Percentiles rank a stretch among this genome's conserved stretches.
phyloP scores from a whole-genome alignment of 2,113 vertebrate genomes.

The Chitala chitala region DNA sequence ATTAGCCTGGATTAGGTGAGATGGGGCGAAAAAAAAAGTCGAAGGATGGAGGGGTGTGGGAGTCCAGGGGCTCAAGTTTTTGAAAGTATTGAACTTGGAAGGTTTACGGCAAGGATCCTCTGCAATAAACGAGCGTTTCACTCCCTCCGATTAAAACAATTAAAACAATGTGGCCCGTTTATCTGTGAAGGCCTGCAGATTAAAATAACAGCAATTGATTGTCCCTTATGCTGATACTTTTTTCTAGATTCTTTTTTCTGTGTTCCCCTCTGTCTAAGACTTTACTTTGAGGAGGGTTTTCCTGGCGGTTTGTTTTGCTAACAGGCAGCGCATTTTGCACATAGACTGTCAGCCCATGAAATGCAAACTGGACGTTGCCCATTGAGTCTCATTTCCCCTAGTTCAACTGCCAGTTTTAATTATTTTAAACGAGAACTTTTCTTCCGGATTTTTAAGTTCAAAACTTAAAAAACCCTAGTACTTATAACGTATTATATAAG shows the following conservation, averaged over 20 bases:
- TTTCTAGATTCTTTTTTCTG: conserved; percentile 42
- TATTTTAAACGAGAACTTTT: conserved; percentile 26
- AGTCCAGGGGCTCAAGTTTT: conserved; percentile 64
- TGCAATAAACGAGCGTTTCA: conserved; percentile 56
- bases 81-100: conserved; percentile 75
- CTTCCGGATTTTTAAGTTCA: not conserved
- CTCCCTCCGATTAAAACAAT: conserved; percentile 67
- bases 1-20: conserved; percentile 71
- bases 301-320: conserved; percentile 64
- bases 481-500: not conserved
- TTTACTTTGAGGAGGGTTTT: conserved; percentile 35
- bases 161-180: conserved; percentile 70
- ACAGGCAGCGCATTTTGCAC: conserved; percentile 59
- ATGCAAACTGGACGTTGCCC: conserved; percentile 49
- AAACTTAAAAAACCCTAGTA: not conserved
- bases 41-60: conserved; percentile 19
- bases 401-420: conserved; percentile 35
- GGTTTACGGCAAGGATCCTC: conserved; percentile 64
- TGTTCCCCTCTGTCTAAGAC: conserved; percentile 44
- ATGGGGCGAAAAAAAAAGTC: conserved; percentile 52
- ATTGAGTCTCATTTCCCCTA: conserved; percentile 32
- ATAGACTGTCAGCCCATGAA: conserved; percentile 55
- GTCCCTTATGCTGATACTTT: conserved; percentile 48
- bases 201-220: conserved; percentile 70
- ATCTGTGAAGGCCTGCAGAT: conserved; percentile 66